Evolutionary conservation across 2,113 vertebrate genomes (phyloP).

Genomic region (Semnornis frantzii): DNA sequence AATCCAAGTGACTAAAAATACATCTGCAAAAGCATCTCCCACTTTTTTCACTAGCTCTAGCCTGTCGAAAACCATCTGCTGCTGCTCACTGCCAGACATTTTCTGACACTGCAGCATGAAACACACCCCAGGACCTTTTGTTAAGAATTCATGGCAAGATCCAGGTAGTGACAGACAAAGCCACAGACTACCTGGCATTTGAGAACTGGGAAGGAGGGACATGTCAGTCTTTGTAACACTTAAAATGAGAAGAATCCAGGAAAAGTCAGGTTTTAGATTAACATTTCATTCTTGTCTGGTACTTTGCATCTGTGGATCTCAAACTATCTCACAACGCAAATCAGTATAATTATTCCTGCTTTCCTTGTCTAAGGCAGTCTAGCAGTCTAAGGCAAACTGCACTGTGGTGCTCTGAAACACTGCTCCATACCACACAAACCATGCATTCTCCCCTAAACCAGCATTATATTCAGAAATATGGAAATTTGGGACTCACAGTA

Average conservation of each 20-base stretch:
- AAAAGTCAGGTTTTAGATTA: background rate
- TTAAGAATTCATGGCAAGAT: background rate
- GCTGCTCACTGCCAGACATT: background rate
- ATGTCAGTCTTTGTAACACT: background rate
- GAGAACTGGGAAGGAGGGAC: background rate
- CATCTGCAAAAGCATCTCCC: background rate
- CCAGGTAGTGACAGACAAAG: background rate
- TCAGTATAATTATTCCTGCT: background rate
- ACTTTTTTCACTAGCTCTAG: background rate
- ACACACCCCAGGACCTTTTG: background rate
- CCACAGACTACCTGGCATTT: accelerated
- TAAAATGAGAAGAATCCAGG: background rate
- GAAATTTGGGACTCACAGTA: background rate
- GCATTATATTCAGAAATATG: background rate
- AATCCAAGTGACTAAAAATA: background rate
- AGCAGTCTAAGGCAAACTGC: background rate
- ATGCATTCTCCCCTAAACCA: background rate
- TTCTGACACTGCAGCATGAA: background rate
- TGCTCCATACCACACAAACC: background rate
- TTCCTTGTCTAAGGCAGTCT: background rate
- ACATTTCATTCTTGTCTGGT: background rate
- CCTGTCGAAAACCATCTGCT: background rate
- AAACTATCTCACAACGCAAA: background rate
- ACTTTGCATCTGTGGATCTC: background rate
- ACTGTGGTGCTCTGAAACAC: background rate